phyloP scores from a whole-genome alignment of 2,888 invertebrate species.

The Sphaerophoria taeniata region DNA sequence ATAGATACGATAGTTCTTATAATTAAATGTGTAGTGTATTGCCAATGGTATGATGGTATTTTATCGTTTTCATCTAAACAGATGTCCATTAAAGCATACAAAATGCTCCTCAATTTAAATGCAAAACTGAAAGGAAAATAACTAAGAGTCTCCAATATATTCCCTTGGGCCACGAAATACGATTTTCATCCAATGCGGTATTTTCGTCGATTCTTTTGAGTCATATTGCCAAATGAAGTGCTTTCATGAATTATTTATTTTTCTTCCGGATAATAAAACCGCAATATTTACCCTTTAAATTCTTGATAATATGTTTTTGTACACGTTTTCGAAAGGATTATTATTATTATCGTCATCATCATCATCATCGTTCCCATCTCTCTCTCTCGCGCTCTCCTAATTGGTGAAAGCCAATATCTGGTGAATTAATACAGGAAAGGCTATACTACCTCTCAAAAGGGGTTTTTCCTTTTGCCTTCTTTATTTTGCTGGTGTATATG shows the following conservation, averaged over 20 bases:
- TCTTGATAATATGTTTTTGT: constrained; percentile 74
- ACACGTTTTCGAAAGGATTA: constrained; percentile 72
- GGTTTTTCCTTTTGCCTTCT: constrained; percentile 37
- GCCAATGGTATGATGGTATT: constrained; percentile 37
- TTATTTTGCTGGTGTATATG: not conserved
- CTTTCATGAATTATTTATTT: constrained; percentile 74
- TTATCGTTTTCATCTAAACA: constrained; percentile 27
- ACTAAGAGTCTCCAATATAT: constrained; percentile 2
- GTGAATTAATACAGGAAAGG: constrained; percentile 69
- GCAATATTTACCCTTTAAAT: constrained; percentile 75
- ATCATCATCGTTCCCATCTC: constrained; percentile 54
- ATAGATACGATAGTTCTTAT: no score
- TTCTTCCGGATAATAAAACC: constrained; percentile 74
- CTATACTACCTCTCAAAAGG: constrained; percentile 57
- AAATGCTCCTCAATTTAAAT: constrained; percentile 68
- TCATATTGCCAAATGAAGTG: constrained; percentile 73
- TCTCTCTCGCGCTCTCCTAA: constrained; percentile 45
- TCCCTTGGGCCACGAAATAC: constrained; percentile 43
- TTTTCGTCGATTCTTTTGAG: constrained; percentile 57
- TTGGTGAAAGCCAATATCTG: constrained; percentile 72
- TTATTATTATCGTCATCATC: constrained; percentile 71
- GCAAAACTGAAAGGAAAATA: constrained; percentile 46
- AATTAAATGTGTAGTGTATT: no score
- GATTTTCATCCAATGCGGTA: constrained; percentile 69
- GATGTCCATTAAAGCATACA: constrained; percentile 54